Evolutionary conservation across 1,140 invertebrate species (phyloP), one percentile per base, ranked within the genome.

Genomic region (Homalodisca vitripennis): DNA sequence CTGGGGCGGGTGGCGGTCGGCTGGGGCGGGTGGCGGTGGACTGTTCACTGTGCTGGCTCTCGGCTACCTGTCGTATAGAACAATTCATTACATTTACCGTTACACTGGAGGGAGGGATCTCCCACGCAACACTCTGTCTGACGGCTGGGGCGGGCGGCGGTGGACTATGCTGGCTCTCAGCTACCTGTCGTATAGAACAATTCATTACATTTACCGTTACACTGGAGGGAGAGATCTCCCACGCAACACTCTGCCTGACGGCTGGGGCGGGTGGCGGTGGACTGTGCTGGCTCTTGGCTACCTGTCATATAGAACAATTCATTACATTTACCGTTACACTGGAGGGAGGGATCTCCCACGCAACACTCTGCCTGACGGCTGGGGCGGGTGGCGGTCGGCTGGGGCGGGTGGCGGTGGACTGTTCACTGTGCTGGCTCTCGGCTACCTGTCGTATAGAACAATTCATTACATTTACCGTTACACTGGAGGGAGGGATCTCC

Each of bases 381-480:
- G 89, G 83, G 51, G 86, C 85, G 6, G 91, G 88, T 0, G 88
- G 88, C 0, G 89, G 85, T 22, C 85, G 84, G 0, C 72, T 55
- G 57, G 57, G 66, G 31, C 47, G 17, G 3, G n/a, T 2, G 3
- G n/a, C 41, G n/a, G n/a, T n/a, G n/a, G n/a, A n/a, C n/a, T n/a
- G n/a, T n/a, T n/a, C n/a, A n/a, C n/a, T n/a, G n/a, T n/a, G n/a
- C n/a, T n/a, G n/a, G n/a, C n/a, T n/a, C n/a, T n/a, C n/a, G n/a
- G n/a, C n/a, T n/a, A n/a, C n/a, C n/a, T n/a, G n/a, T n/a, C n/a
- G 92, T 93, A 78, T 93, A 95, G 77, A 93, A 92, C 1, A 94
- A 90, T 12, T 92, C 91, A 78, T 96, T 92, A 31, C 93, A 92
- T 0, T 93, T 93, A 78, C 95, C 93, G 78, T 93, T 76, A 77